These are phyloP conservation scores for Sinella curviseta DNA, from an alignment of 1,140 invertebrate species.

Conservation along the genomic window DNA sequence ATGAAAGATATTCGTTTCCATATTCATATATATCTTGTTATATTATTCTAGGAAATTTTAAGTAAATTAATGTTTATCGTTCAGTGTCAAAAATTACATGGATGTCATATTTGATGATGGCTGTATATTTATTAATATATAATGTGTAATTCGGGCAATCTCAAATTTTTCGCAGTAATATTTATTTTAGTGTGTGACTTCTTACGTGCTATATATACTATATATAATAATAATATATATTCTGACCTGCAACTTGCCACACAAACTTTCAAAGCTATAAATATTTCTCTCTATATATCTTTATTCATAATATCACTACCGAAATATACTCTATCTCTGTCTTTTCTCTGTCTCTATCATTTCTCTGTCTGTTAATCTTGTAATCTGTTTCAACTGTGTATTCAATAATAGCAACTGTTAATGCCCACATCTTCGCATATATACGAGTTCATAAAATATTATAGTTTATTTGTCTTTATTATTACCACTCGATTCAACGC, in stretches of 20 bases:
- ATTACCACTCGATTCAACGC: background rate
- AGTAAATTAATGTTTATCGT: background rate
- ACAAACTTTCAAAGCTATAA: background rate
- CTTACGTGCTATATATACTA: background rate
- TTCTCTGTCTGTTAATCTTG: too few species aligned
- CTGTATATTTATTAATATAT: slow-evolving; percentile 1
- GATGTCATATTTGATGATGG: slow-evolving; percentile 17
- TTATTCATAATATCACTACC: background rate
- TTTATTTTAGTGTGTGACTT: background rate
- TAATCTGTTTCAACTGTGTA: too few species aligned
- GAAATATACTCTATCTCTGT: background rate
- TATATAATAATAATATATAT: too few species aligned
- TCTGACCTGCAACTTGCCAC: background rate
- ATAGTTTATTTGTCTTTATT: too few species aligned
- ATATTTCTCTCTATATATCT: background rate
- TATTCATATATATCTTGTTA: background rate
- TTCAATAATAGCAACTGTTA: too few species aligned
- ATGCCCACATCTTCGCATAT: background rate
- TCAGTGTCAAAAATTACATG: slow-evolving; percentile 13
- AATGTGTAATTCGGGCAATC: background rate
- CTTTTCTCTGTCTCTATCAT: background rate
- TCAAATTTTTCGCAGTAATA: background rate
- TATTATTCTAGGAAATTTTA: background rate
- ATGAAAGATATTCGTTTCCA: background rate
- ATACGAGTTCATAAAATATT: background rate